These are phyloP conservation scores for Pachypsylla venusta DNA, from an alignment of 1,140 invertebrate genomes.

Conservation along the genomic window DNA sequence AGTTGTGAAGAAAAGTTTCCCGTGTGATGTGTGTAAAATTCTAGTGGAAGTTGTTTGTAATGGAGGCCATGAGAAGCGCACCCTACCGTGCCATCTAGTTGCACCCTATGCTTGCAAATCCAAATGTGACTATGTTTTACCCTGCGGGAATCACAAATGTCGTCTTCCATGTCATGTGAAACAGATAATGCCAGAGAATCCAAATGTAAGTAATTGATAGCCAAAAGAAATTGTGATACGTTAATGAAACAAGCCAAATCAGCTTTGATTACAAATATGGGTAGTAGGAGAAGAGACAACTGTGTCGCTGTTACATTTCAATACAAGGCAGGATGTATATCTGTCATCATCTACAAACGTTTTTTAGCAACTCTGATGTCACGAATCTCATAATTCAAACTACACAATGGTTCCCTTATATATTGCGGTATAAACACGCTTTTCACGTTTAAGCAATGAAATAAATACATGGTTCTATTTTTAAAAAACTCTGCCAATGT, in stretches of 20 bases:
- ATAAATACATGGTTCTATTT: too few relatives aligned
- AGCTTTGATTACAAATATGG: too few relatives aligned
- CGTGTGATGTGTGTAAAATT: constrained; percentile 53
- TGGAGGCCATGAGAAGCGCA: constrained; percentile 62
- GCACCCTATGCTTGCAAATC: constrained; percentile 54
- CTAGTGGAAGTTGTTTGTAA: constrained; percentile 58
- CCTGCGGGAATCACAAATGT: constrained; percentile 70
- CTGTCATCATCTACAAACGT: too few relatives aligned
- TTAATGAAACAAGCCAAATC: too few relatives aligned
- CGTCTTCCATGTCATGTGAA: constrained; percentile 53
- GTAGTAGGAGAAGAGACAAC: constrained; percentile 22
- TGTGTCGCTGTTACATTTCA: constrained; percentile 26
- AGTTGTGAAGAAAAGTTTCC: constrained; percentile 46
- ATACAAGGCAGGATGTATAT: constrained; percentile 12
- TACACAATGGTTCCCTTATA: too few relatives aligned
- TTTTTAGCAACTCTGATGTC: too few relatives aligned
- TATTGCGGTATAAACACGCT: too few relatives aligned
- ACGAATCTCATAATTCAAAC: too few relatives aligned
- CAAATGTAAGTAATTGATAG: constrained; percentile 10
- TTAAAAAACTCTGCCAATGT: too few relatives aligned
- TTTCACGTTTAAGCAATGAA: too few relatives aligned
- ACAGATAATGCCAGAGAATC: constrained; percentile 22
- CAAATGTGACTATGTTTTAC: constrained; percentile 46
- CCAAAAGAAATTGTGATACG: background rate
- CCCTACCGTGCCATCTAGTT: constrained; percentile 58